Evolutionary conservation across 2,113 vertebrate genomes (phyloP), one percentile per base, ranked within the genome.

Genomic region (Myiagra hebetior): DNA sequence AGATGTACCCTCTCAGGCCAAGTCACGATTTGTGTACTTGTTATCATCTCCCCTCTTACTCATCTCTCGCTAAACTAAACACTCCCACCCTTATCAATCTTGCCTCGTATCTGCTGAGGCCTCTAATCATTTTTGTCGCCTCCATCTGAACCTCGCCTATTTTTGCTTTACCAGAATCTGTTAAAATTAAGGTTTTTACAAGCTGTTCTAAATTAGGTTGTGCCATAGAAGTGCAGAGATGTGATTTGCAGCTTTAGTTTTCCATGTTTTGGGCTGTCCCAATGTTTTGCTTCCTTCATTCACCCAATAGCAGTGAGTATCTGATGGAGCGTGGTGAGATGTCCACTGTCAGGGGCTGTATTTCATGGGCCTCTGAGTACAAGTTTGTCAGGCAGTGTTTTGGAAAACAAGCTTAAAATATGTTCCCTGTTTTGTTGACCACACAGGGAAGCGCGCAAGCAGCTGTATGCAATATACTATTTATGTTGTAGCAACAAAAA

Each of bases 391-490:
- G 80, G 42, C 92, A 94, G 52, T 87, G 90, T 92, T 95, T 90
- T 92, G 95, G 97, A 98, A 97, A 97, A 95, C 78, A 95, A 78
- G 89, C 92, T 93, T 90, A 76, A 97, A 96, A 94, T 96, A 93
- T 94, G 95, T 96, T 80, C 95, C 84, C 82, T 91, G 87, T 96
- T 95, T 64, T 81, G 42, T 93, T 98, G 98, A 95, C 97, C 97
- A 89, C 96, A 96, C 96, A 95, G 97, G 97, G 97, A 96, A 97
- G 88, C 75, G 8, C 5, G 5, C 67, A 87, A 77, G 93, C 59
- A 87, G 85, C 83, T 94, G 91, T 87, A 42, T 78, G 83, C 85
- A 85, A 11, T 83, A 52, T 87, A 85, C 86, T 93, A 56, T 81
- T 97, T 91, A 59, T 50, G 86, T 91, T 92, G 92, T 88, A 75